Evolutionary conservation across 2,113 vertebrate species (phyloP), one percentile per base, ranked within the genome.

Genomic region (Coptodon rendalli): DNA sequence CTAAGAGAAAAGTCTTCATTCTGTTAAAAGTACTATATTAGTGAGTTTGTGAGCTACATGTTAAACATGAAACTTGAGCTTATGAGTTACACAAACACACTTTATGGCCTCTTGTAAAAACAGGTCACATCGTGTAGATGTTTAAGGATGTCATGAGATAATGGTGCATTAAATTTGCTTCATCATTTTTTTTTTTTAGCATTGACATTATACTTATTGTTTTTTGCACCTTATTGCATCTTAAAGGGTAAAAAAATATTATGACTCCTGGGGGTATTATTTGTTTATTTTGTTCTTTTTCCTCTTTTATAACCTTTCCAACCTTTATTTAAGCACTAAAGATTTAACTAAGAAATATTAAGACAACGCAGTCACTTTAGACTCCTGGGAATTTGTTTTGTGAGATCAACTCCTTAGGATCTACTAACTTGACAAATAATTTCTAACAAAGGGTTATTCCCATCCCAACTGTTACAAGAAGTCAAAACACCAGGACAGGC

Each of bases 11-110:
- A 27, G 4, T 34, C 48, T 52, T 79, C 56, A 3, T 91, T 53
- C 78, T 86, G 22, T 87, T 90, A 80, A 56, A 79, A 40, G 84
- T 82, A 27, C 73, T 82, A 89, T 80, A 87, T 59, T 80, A 54
- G 36, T 27, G 66, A 80, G 45, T 29, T 78, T 27, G 27, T 29
- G 73, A 73, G 84, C 24, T 85, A 53, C 5, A 38, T 57, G 80
- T 84, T 80, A 24, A 63, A 53, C 66, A 34, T 66, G 59, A 83
- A 86, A 82, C 50, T 14, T n/a, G 36, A 86, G 50, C 53, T 80
- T 7, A n/a, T 82, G 43, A 50, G 9, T 82, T 66, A 63, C 43
- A 40, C 27, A 86, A 63, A 81, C 50, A 79, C 29, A 19, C 7
- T 31, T 78, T 78, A 31, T 31, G 4, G 27, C 71, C 27, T 52